Evolutionary conservation across 2,113 vertebrate genomes (phyloP).

Genomic region (Neogale vison): DNA sequence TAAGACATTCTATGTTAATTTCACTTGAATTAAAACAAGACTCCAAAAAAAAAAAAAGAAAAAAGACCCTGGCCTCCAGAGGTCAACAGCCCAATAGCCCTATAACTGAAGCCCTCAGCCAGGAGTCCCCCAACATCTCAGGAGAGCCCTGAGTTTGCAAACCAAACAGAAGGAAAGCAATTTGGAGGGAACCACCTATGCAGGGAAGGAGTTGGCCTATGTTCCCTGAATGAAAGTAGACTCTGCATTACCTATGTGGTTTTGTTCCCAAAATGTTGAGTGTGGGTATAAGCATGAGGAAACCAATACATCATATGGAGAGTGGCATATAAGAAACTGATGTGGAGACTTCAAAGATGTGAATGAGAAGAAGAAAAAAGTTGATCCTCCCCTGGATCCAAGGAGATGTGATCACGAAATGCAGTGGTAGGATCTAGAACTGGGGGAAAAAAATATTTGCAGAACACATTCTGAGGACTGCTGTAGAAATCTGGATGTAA

Average conservation of each 20-base stretch:
- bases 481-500: neutral
- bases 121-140: neutral
- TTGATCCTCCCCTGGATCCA: neutral
- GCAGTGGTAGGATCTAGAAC: neutral
- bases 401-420: no score
- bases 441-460: neutral
- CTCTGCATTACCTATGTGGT: rapidly evolving
- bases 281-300: neutral
- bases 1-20: neutral
- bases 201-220: neutral
- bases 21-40: neutral
- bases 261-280: neutral
- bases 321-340: rapidly evolving
- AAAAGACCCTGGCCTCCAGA: neutral
- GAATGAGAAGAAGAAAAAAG: neutral
- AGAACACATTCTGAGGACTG: neutral
- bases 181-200: neutral
- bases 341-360: neutral
- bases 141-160: neutral
- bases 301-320: rapidly evolving
- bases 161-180: neutral
- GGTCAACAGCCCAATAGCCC: neutral
- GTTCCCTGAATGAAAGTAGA: neutral
- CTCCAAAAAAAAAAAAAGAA: neutral
- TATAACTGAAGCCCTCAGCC: neutral